phyloP scores from a whole-genome alignment of 2,113 vertebrate species.

The Paralichthys olivaceus region DNA sequence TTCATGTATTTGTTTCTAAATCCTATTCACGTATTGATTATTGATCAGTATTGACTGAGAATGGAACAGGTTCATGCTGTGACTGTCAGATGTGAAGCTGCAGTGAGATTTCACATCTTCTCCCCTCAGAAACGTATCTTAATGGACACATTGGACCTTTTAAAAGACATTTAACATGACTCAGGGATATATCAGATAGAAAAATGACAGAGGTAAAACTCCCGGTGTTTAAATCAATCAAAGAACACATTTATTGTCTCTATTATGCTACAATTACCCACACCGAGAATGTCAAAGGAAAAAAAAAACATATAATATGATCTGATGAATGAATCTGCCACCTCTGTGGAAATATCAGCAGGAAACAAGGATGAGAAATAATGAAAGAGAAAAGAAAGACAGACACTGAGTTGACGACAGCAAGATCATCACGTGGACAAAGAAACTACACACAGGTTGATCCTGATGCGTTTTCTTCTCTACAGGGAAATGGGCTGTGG shows the following conservation, averaged over 20 bases:
- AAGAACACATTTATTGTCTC: background rate
- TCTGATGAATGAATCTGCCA: background rate
- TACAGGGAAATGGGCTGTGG: slow-evolving; percentile 31
- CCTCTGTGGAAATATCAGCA: background rate
- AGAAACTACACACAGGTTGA: slow-evolving; percentile 5
- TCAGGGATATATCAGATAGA: background rate
- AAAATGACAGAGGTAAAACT: too few relatives aligned
- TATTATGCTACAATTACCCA: too few relatives aligned
- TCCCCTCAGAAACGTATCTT: background rate
- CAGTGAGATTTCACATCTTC: background rate
- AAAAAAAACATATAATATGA: too few relatives aligned
- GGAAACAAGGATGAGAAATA: background rate
- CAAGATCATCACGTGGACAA: background rate
- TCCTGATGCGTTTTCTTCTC: slow-evolving; percentile 5
- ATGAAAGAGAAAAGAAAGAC: background rate
- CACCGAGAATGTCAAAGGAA: too few relatives aligned
- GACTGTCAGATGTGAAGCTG: background rate
- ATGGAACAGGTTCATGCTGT: background rate
- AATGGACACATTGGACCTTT: background rate
- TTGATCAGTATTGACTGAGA: background rate
- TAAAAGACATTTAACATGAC: background rate
- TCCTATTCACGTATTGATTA: background rate
- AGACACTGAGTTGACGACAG: background rate
- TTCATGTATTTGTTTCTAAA: background rate
- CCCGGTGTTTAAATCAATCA: background rate